Percentiles rank a stretch among this genome's conserved stretches.
phyloP scores from a whole-genome alignment of 1,140 invertebrate species.

The Lepidurus arcticus region DNA sequence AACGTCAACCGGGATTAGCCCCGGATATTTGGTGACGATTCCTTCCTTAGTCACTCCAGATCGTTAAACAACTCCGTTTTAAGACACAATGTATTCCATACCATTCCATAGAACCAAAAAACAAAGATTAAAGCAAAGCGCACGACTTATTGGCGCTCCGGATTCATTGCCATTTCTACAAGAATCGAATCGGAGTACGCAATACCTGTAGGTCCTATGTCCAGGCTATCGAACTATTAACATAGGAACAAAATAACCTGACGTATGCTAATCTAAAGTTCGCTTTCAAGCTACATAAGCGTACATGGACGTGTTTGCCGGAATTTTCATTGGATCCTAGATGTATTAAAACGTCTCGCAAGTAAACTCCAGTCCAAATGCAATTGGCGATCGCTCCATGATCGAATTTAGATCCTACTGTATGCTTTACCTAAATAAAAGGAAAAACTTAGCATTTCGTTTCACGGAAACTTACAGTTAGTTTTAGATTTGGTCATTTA shows the following conservation, averaged over 20 bases:
- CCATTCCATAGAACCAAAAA: too few relatives aligned
- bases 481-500: background rate
- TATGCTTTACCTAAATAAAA: background rate
- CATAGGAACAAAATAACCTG: background rate
- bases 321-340: conserved; percentile 42
- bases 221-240: conserved; percentile 48
- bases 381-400: conserved; percentile 57
- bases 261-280: background rate
- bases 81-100: too few relatives aligned
- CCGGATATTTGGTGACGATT: too few relatives aligned
- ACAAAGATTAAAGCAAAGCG: too few relatives aligned
- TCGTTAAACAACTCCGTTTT: too few relatives aligned
- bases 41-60: too few relatives aligned
- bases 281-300: conserved; percentile 4
- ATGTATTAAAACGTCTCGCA: conserved; percentile 46
- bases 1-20: too few relatives aligned
- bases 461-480: background rate
- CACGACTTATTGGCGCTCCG: conserved; percentile 45
- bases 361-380: conserved; percentile 52
- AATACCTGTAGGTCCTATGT: conserved; percentile 46
- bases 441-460: too few relatives aligned
- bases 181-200: conserved; percentile 57
- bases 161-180: conserved; percentile 50
- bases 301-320: conserved; percentile 48
- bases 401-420: conserved; percentile 53